Percentiles rank a stretch among this genome's conserved stretches.
Evolutionary conservation across 2,113 vertebrate species (phyloP).

Genomic region (Ellobius talpinus): DNA sequence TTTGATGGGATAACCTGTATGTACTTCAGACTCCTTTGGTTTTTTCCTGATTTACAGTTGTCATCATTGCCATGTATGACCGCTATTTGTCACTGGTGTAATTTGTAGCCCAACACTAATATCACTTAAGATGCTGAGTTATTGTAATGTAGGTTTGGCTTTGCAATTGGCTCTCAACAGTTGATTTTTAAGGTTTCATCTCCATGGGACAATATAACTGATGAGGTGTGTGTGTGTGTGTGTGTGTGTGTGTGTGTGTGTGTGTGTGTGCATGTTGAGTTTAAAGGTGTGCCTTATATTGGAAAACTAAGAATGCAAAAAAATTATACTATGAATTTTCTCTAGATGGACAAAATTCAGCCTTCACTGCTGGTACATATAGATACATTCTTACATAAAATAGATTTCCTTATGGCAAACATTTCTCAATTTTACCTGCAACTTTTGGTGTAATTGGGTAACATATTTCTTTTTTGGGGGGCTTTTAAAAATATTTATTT

Average conservation of each 20-base stretch:
- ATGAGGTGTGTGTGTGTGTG: background rate
- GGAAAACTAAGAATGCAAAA: slow-evolving; percentile 33
- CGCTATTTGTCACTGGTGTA: slow-evolving; percentile 81
- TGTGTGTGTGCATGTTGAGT: background rate
- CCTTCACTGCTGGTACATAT: background rate
- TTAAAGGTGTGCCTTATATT: slow-evolving; percentile 32
- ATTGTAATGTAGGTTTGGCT: slow-evolving; percentile 72
- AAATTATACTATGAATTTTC: slow-evolving; percentile 46
- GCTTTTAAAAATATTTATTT: no score
- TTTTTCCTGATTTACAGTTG: slow-evolving; percentile 81
- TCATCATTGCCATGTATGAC: slow-evolving; percentile 80
- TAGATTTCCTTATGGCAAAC: background rate
- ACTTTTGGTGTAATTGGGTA: background rate
- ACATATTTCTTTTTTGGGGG: no score
- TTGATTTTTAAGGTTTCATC: background rate
- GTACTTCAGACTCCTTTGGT: background rate
- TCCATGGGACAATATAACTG: background rate
- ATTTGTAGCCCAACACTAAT: slow-evolving; percentile 82
- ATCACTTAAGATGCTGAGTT: slow-evolving; percentile 78
- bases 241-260: background rate
- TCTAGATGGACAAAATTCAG: slow-evolving; percentile 40
- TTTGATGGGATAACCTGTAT: background rate
- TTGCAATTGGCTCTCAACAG: slow-evolving; percentile 44
- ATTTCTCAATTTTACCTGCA: background rate
- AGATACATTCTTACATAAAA: slow-evolving; percentile 10